A percentile compares a stretch with the other conserved stretches of the same genome.
These are phyloP conservation scores for Lepus timidus DNA, from an alignment of 2,113 vertebrate species.

Conservation along the genomic window DNA sequence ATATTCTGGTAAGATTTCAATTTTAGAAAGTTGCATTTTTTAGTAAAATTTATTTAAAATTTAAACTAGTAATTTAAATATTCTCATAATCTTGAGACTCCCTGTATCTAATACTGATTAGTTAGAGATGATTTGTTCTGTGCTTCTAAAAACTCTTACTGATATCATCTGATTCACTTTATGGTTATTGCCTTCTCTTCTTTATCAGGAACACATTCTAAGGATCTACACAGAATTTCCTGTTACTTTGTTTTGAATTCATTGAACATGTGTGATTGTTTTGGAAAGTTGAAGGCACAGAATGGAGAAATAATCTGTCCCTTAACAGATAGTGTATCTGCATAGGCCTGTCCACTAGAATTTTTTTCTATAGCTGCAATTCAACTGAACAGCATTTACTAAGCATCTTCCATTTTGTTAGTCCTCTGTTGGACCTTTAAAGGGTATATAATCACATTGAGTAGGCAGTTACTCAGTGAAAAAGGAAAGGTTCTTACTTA, in stretches of 20 bases:
- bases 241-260: slow-evolving; percentile 50
- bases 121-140: neutral
- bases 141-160: slow-evolving; percentile 20
- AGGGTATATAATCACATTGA: neutral
- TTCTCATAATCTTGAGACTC: neutral
- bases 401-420: slow-evolving; percentile 52
- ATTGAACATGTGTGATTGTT: neutral
- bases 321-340: neutral
- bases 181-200: slow-evolving; percentile 6
- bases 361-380: neutral
- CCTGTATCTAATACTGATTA: neutral
- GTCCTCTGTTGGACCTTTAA: neutral
- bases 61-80: slow-evolving; percentile 46
- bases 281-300: neutral
- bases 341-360: neutral
- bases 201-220: neutral
- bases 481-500: neutral
- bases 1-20: slow-evolving; percentile 93
- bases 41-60: slow-evolving; percentile 19
- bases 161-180: neutral
- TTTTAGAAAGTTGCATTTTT: slow-evolving; percentile 15
- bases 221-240: slow-evolving; percentile 7
- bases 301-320: slow-evolving; percentile 47
- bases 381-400: neutral
- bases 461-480: slow-evolving; percentile 7